Conservation (phyloP, 2,113 vertebrate genomes). For the Hylia prasina region DNA sequence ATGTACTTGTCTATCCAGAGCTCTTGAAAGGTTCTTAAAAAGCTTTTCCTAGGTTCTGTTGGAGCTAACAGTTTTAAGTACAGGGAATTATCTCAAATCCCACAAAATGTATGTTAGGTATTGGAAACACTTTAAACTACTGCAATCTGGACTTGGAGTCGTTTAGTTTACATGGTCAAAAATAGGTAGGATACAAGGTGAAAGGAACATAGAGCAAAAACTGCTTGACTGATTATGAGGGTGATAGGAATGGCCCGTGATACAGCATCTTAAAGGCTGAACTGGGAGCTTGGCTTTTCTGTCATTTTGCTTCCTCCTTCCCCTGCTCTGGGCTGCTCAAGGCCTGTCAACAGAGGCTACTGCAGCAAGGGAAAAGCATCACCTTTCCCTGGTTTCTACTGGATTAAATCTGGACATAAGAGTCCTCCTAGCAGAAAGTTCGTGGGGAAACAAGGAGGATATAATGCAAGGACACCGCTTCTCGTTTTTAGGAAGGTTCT, state of each 20-base stretch:
- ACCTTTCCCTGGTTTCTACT: not conserved
- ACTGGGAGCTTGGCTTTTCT: not conserved
- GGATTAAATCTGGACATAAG: fast-evolving
- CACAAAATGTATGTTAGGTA: not conserved
- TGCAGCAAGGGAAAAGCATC: not conserved
- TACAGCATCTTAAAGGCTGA: not conserved
- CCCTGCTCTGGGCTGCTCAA: not conserved
- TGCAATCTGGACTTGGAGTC: not conserved
- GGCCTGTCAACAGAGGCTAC: not conserved
- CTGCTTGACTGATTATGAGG: not conserved
- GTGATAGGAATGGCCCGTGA: not conserved
- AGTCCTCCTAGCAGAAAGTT: not conserved
- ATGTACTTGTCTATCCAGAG: not conserved
- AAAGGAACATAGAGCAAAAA: not conserved
- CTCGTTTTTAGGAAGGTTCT: not conserved
- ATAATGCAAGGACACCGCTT: not conserved
- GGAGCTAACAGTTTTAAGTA: not conserved
- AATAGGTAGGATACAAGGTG: not conserved
- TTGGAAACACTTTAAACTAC: not conserved
- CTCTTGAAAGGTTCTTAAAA: not conserved
- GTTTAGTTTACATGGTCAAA: not conserved
- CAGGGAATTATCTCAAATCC: not conserved
- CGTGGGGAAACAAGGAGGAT: not conserved
- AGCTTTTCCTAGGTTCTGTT: not conserved
- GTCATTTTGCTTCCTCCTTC: not conserved